These are phyloP conservation scores for Salvelinus fontinalis DNA, from an alignment of 2,113 vertebrate genomes.

Conservation along the genomic window DNA sequence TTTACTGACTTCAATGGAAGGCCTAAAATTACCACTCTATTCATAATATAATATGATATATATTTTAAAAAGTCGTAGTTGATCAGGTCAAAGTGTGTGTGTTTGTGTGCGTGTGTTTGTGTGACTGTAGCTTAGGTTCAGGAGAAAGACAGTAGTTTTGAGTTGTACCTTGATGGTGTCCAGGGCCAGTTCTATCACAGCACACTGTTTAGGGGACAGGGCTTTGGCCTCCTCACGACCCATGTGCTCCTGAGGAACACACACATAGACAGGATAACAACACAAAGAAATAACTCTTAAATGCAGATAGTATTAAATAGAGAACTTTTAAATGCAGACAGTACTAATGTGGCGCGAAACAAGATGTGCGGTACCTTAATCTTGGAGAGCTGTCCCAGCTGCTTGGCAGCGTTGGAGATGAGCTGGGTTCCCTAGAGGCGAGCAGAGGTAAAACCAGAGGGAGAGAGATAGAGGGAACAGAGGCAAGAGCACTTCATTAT, in stretches of 20 bases:
- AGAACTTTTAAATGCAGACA: too few species aligned
- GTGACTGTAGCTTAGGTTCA: too few species aligned
- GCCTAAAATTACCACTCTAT: too few species aligned
- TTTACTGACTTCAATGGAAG: too few species aligned
- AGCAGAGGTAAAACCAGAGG: slow-evolving; percentile 45
- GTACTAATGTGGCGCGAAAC: too few species aligned
- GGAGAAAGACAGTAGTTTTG: not conserved
- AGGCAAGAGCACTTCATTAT: slow-evolving; percentile 21
- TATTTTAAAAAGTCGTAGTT: not conserved
- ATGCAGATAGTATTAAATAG: too few species aligned
- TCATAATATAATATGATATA: too few species aligned
- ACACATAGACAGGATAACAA: not conserved
- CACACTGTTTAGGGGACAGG: slow-evolving; percentile 93
- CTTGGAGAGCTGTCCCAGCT: slow-evolving; percentile 96
- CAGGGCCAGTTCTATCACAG: slow-evolving; percentile 92
- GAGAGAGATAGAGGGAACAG: slow-evolving; percentile 21
- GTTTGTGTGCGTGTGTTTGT: too few species aligned
- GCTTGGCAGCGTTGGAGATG: slow-evolving; percentile 98
- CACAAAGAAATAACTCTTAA: too few species aligned
- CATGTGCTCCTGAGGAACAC: slow-evolving; percentile 89
- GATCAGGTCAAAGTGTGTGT: not conserved
- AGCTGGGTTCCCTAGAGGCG: slow-evolving; percentile 91
- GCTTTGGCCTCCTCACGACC: slow-evolving; percentile 96
- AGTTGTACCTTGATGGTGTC: slow-evolving; percentile 93
- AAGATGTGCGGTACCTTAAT: slow-evolving; percentile 80